Conservation (phyloP, 2,888 invertebrate species). For the Hedya salicella region DNA sequence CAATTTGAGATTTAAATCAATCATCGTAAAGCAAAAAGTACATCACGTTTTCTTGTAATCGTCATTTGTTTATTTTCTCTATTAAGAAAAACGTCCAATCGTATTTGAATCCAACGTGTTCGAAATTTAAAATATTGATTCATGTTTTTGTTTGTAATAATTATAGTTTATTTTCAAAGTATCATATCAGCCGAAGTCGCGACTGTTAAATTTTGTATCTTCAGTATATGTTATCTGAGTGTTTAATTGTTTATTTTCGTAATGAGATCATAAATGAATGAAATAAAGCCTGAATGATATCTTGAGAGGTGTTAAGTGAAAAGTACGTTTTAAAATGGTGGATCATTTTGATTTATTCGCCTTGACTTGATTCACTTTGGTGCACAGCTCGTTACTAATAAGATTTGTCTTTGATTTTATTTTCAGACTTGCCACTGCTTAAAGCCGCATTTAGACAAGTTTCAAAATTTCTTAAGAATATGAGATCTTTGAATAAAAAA, state of each 20-base stretch:
- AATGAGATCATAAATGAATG: slow-evolving; percentile 1
- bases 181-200: background rate
- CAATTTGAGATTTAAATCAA: background rate
- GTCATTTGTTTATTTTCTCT: background rate
- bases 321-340: background rate
- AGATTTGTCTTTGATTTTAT: background rate
- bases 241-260: background rate
- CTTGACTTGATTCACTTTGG: background rate
- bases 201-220: background rate
- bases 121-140: background rate
- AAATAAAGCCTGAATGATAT: slow-evolving; percentile 17
- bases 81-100: background rate
- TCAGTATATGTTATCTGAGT: background rate
- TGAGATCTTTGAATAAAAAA: no score
- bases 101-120: background rate
- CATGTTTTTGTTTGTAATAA: background rate
- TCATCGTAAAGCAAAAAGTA: background rate
- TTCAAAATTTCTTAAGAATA: no score
- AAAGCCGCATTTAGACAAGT: no score
- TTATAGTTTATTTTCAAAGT: background rate
- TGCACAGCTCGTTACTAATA: background rate
- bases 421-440: background rate
- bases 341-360: slow-evolving; percentile 9
- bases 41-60: background rate
- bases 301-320: slow-evolving; percentile 10